These are phyloP conservation scores for Acanthosoma haemorrhoidale DNA, from an alignment of 2,888 invertebrate species.

Conservation along the genomic window DNA sequence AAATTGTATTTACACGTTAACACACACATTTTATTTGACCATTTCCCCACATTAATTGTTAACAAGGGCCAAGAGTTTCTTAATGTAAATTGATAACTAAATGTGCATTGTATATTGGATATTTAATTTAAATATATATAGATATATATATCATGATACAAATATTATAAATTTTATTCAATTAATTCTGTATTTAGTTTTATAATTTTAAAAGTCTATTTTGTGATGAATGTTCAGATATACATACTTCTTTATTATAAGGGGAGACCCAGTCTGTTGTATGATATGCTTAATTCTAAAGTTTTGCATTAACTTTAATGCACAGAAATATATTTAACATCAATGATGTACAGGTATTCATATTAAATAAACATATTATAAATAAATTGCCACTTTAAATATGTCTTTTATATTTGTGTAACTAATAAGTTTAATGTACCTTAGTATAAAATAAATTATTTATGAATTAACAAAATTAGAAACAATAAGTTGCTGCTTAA, in stretches of 20 bases:
- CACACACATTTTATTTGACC: conserved; percentile 25
- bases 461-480: too few relatives aligned
- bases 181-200: conserved; percentile 26
- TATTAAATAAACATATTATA: conserved; percentile 30
- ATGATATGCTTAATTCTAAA: conserved; percentile 26
- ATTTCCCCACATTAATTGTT: neutral
- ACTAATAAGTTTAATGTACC: too few relatives aligned
- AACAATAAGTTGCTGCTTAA: too few relatives aligned
- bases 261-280: conserved; percentile 29
- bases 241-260: conserved; percentile 25
- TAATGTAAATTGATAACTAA: conserved; percentile 18
- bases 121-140: neutral
- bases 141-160: neutral
- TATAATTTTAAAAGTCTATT: conserved; percentile 25
- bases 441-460: too few relatives aligned
- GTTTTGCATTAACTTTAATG: conserved; percentile 26
- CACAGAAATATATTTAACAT: conserved; percentile 31
- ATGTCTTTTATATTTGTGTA: neutral
- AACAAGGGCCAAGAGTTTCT: conserved; percentile 20
- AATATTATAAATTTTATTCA: conserved; percentile 27
- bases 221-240: conserved; percentile 28
- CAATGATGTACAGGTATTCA: conserved; percentile 30
- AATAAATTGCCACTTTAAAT: conserved; percentile 17
- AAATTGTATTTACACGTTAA: conserved; percentile 12
- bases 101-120: conserved; percentile 13